Percentiles rank a stretch among this genome's conserved stretches.
Conservation (phyloP, 2,888 invertebrate species). For the Drosophila mettleri region DNA sequence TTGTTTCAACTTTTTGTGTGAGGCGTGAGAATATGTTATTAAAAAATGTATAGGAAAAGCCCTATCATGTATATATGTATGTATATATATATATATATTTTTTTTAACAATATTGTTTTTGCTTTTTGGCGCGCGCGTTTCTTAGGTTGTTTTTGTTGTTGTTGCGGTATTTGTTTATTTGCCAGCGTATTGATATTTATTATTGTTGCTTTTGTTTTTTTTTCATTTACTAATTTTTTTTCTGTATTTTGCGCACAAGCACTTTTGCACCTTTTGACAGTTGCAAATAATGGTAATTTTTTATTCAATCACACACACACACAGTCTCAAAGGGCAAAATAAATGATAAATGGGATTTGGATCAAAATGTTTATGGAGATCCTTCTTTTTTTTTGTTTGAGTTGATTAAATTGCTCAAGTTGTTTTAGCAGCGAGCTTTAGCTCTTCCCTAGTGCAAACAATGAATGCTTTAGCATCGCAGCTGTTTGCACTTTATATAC, state of each 20-base stretch:
- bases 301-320: slow-evolving; percentile 20
- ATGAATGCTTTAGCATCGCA: slow-evolving; percentile 69
- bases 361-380: slow-evolving; percentile 15
- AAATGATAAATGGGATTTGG: background rate
- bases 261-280: slow-evolving; percentile 53
- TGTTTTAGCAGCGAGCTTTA: slow-evolving; percentile 27
- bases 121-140: slow-evolving; percentile 63
- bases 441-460: slow-evolving; percentile 67
- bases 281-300: slow-evolving; percentile 38
- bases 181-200: slow-evolving; percentile 55
- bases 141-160: slow-evolving; percentile 24
- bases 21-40: slow-evolving; percentile 31
- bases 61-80: slow-evolving; percentile 19
- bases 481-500: slow-evolving; percentile 72
- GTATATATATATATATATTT: slow-evolving; percentile 14
- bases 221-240: slow-evolving; percentile 6
- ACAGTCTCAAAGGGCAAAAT: background rate
- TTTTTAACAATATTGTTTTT: slow-evolving; percentile 22
- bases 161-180: slow-evolving; percentile 57
- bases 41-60: slow-evolving; percentile 41
- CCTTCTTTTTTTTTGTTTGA: slow-evolving; percentile 27
- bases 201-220: slow-evolving; percentile 50
- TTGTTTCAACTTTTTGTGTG: slow-evolving; percentile 10
- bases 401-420: background rate
- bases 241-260: slow-evolving; percentile 28